Evolutionary conservation across 2,888 invertebrate species (phyloP).

Genomic region (Apodemia hepburni): DNA sequence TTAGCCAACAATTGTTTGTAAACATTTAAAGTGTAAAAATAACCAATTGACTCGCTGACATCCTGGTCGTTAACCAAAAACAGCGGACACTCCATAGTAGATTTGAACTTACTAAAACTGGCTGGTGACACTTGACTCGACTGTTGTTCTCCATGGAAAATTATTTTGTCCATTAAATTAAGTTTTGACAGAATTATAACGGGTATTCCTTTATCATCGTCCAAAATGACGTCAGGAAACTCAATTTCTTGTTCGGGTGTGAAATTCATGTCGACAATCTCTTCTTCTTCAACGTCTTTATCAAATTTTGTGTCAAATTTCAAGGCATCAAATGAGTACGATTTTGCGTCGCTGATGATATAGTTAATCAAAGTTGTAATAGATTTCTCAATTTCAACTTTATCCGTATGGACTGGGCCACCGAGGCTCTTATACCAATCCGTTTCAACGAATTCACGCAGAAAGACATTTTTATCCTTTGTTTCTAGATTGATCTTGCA

Average conservation of each 20-base stretch:
- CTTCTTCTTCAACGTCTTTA: too few species aligned
- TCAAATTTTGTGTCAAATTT: conserved; percentile 38
- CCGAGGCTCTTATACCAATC: conserved; percentile 38
- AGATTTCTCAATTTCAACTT: conserved; percentile 41
- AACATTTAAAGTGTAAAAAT: too few species aligned
- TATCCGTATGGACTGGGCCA: conserved; percentile 22
- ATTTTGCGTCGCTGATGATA: conserved; percentile 42
- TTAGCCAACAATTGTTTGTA: too few species aligned
- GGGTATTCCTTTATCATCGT: conserved; percentile 46
- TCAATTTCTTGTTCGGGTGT: too few species aligned
- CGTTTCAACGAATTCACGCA: conserved; percentile 34
- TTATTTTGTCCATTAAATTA: conserved; percentile 41
- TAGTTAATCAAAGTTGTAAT: conserved; percentile 46
- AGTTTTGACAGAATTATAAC: conserved; percentile 40
- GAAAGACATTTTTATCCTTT: conserved; percentile 35
- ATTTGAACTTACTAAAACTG: conserved; percentile 43
- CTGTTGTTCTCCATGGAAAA: conserved; percentile 34
- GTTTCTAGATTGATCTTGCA: conserved; percentile 29
- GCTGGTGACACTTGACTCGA: too few species aligned
- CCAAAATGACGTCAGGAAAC: too few species aligned
- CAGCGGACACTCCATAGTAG: conserved; percentile 42
- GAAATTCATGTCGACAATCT: too few species aligned
- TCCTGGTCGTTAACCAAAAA: conserved; percentile 41
- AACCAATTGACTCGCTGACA: conserved; percentile 27
- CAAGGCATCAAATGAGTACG: conserved; percentile 43